These are phyloP conservation scores for Vidua macroura DNA, from an alignment of 2,113 vertebrate species.

Conservation along the genomic window DNA sequence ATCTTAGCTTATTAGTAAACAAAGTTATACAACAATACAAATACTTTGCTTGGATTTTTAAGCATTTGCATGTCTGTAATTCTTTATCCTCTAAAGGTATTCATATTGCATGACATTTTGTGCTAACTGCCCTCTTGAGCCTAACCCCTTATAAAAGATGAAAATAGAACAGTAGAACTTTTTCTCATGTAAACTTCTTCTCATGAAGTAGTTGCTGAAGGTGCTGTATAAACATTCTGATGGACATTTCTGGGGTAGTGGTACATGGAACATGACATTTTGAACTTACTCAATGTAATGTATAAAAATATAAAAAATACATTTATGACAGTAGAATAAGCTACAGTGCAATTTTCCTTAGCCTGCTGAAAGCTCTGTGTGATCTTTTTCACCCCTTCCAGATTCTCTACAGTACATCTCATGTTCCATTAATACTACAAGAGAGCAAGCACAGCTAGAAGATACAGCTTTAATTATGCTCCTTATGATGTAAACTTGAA, in stretches of 20 bases:
- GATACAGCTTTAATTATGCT: neutral
- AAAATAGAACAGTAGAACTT: neutral
- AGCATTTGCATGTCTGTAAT: neutral
- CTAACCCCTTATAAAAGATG: neutral
- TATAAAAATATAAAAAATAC: slow-evolving; percentile 31
- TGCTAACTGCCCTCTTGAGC: neutral
- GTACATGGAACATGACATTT: neutral
- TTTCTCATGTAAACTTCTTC: slow-evolving; percentile 23
- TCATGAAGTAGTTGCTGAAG: neutral
- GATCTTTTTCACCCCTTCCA: neutral
- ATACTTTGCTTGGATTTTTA: neutral
- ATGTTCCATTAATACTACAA: neutral
- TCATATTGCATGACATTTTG: neutral
- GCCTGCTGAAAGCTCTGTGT: neutral
- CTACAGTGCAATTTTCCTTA: slow-evolving; percentile 36
- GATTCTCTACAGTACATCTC: neutral
- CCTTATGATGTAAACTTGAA: neutral
- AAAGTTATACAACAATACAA: neutral
- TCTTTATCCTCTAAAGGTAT: neutral
- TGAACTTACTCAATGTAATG: neutral
- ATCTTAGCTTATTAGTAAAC: neutral
- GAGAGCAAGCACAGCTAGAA: neutral
- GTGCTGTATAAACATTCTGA: neutral
- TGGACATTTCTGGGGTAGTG: neutral
- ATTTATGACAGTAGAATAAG: slow-evolving; percentile 27